Base-by-base conservation (phyloP, 2,113 vertebrate genomes). In the Myodes glareolus region DNA sequence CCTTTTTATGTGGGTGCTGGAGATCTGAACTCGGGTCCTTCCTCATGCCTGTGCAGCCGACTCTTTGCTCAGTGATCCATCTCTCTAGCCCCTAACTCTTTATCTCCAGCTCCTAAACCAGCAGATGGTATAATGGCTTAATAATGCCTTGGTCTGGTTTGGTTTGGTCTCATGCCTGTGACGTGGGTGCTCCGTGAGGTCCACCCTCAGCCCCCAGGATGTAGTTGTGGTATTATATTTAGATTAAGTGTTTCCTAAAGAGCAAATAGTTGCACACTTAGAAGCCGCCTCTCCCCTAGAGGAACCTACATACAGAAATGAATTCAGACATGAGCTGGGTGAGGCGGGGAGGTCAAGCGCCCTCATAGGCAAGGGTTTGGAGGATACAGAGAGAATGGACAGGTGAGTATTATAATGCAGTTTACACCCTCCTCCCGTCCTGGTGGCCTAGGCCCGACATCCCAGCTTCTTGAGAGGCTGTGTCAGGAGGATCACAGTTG, bases 251-350 rank as follows among this genome's bases (percentile, higher is more conserved):
- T 61, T 81, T 86, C 52, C 47, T 68, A 19, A 92, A 86, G 3
- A 47, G n/a, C 13, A 86, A 67, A 76, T 23, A 39, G 17, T 78
- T 61, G 5, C 47, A 4, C 65, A 50, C 45, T 76, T 77, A 72
- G 70, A 70, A 70, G 25, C 77, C 23, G 7, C 21, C 7, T 61
- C 92, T 58, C 10, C 17, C 16, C 52, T 63, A 52, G 61, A 73
- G 75, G 4, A 94, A 88, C 63, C 47, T 52, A 91, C 11, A 73
- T 67, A 73, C 12, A 94, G 90, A 87, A 94, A 82, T 47, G 61
- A 95, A 92, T 58, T 90, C 21, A 70, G 73, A 70, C 78, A 55
- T 61, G 81, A 81, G 33, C 23, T 89, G 70, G 70, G 94, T 3
- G 52, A 61, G 31, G n/a, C 2, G n/a, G 7, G 25, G 25, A 88